phyloP scores from a whole-genome alignment of 2,888 invertebrate genomes.

The Myathropa florea region DNA sequence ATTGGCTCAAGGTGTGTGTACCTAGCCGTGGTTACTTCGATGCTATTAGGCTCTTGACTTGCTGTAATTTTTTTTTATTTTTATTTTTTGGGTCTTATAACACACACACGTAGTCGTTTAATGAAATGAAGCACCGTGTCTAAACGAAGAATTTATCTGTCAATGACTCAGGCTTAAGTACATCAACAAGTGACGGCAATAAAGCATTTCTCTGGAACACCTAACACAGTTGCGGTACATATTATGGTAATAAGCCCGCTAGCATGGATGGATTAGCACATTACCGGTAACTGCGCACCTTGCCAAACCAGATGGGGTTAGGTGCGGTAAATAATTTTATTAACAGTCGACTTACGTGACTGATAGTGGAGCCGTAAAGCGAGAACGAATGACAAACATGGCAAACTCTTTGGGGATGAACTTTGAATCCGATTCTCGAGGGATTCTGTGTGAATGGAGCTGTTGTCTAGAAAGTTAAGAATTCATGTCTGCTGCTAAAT shows the following conservation, averaged over 20 bases:
- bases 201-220: conserved; percentile 66
- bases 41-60: background rate
- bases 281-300: conserved; percentile 54
- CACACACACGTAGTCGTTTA: background rate
- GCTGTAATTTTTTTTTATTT: background rate
- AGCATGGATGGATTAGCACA: conserved; percentile 60
- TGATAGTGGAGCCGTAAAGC: conserved; percentile 34
- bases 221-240: conserved; percentile 54
- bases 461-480: background rate
- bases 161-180: conserved; percentile 58
- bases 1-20: conserved; percentile 34
- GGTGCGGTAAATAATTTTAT: conserved; percentile 26
- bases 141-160: conserved; percentile 58
- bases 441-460: background rate
- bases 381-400: background rate
- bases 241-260: conserved; percentile 55
- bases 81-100: background rate
- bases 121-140: conserved; percentile 26
- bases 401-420: background rate
- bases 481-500: background rate
- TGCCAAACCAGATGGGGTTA: conserved; percentile 57
- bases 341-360: conserved; percentile 4
- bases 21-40: background rate
- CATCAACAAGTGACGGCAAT: conserved; percentile 64
- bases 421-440: background rate